Conservation (phyloP, 1,140 invertebrate genomes). For the Zaprionus capensis region DNA sequence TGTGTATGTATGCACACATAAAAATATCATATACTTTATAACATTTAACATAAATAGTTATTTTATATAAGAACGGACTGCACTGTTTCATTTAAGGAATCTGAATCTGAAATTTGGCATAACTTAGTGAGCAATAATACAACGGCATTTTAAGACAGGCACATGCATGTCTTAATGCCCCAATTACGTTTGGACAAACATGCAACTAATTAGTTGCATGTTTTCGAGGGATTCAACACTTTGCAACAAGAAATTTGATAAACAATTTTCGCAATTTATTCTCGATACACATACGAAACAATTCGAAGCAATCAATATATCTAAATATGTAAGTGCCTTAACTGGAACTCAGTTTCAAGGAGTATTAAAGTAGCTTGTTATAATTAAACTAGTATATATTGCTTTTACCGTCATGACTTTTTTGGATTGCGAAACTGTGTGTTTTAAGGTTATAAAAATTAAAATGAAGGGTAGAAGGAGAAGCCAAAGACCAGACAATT, state of each 20-base stretch:
- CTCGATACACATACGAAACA: neutral
- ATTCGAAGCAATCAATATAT: neutral
- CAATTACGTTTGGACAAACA: neutral
- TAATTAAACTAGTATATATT: too few relatives aligned
- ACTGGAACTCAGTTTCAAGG: neutral
- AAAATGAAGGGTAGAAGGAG: too few relatives aligned
- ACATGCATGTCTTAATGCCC: neutral
- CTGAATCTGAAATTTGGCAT: neutral
- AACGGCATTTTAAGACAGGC: neutral
- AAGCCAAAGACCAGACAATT: too few relatives aligned
- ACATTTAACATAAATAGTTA: neutral
- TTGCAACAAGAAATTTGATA: neutral
- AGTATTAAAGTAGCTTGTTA: too few relatives aligned
- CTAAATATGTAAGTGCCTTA: neutral
- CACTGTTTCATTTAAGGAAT: neutral
- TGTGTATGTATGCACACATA: constrained; percentile 5
- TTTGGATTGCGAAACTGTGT: too few relatives aligned
- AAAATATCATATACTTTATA: constrained; percentile 13
- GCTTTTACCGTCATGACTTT: too few relatives aligned
- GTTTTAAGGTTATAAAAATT: too few relatives aligned
- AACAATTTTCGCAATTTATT: neutral
- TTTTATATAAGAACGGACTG: neutral
- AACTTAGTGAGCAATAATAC: neutral
- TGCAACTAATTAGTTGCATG: constrained; percentile 5
- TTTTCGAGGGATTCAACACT: neutral